Conservation (phyloP, 2,797 vertebrate species). For the Philypnodon macrostomus region DNA sequence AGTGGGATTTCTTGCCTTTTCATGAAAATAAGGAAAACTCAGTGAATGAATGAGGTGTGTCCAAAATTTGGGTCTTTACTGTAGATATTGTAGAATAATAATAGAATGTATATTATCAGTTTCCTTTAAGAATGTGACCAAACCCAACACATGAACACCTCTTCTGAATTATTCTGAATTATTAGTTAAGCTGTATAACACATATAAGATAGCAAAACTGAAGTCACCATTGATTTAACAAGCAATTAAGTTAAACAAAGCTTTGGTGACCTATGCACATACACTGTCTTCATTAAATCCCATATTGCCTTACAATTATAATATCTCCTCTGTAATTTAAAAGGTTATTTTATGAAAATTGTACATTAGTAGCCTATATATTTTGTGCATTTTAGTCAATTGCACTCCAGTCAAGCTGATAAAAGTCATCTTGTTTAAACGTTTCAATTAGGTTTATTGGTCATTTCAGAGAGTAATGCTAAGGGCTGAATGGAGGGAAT, state of each 20-base stretch:
- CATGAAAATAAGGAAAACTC: no score
- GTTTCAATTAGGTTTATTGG: slow-evolving; percentile 15
- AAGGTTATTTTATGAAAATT: slow-evolving; percentile 7
- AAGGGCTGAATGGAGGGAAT: slow-evolving; percentile 4
- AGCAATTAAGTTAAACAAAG: slow-evolving; percentile 14
- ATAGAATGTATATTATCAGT: no score
- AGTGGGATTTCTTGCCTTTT: no score
- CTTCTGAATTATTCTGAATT: not conserved
- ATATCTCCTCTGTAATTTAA: slow-evolving; percentile 14
- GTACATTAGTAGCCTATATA: slow-evolving; percentile 6
- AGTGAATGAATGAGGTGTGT: no score
- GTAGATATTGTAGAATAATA: no score
- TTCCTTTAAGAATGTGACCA: no score
- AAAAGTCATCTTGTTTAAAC: slow-evolving; percentile 14
- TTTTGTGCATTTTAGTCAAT: slow-evolving; percentile 10
- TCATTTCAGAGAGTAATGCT: slow-evolving; percentile 11
- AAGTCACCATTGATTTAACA: slow-evolving; percentile 7
- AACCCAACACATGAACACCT: not conserved
- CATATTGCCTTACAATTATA: slow-evolving; percentile 10
- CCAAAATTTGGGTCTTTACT: no score
- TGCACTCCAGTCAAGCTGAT: slow-evolving; percentile 16
- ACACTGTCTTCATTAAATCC: slow-evolving; percentile 5
- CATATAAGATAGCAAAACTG: no score
- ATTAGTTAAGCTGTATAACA: no score
- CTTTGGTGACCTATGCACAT: slow-evolving; percentile 12